phyloP scores from a whole-genome alignment of 2,888 invertebrate genomes.

The Mongoloraphidia duomilia region DNA sequence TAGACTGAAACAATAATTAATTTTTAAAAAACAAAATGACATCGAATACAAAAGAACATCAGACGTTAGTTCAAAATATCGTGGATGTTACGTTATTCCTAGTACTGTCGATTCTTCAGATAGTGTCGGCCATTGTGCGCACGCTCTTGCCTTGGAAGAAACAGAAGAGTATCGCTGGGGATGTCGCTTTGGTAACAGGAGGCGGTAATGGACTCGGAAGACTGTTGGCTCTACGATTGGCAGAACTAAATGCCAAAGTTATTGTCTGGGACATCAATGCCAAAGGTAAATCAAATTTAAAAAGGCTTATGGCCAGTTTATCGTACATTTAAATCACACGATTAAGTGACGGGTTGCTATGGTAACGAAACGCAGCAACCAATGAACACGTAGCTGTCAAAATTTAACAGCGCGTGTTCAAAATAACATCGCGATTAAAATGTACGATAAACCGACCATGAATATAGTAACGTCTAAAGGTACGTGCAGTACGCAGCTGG shows the following conservation, averaged over 20 bases:
- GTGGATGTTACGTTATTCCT: conserved; percentile 42
- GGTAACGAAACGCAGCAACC: too few relatives aligned
- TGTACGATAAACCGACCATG: too few relatives aligned
- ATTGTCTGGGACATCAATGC: conserved; percentile 85
- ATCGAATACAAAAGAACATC: conserved; percentile 15
- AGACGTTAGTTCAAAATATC: conserved; percentile 36
- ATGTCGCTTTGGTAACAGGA: conserved; percentile 76
- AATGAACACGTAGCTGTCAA: too few relatives aligned
- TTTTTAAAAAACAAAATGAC: not conserved
- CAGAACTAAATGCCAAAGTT: conserved; percentile 61
- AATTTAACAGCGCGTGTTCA: too few relatives aligned
- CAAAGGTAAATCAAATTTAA: conserved; percentile 51
- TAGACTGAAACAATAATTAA: too few relatives aligned
- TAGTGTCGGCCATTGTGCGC: conserved; percentile 37
- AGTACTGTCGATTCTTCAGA: conserved; percentile 32
- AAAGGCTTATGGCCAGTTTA: too few relatives aligned
- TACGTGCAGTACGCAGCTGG: too few relatives aligned
- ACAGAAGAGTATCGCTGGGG: conserved; percentile 56
- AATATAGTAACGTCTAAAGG: too few relatives aligned
- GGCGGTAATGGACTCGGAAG: conserved; percentile 79
- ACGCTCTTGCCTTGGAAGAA: conserved; percentile 45
- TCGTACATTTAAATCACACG: too few relatives aligned
- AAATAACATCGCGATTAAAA: too few relatives aligned
- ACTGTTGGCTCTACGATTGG: conserved; percentile 57
- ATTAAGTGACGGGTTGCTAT: too few relatives aligned